phyloP scores from a whole-genome alignment of 2,888 invertebrate genomes.

The Byasa hedistus region DNA sequence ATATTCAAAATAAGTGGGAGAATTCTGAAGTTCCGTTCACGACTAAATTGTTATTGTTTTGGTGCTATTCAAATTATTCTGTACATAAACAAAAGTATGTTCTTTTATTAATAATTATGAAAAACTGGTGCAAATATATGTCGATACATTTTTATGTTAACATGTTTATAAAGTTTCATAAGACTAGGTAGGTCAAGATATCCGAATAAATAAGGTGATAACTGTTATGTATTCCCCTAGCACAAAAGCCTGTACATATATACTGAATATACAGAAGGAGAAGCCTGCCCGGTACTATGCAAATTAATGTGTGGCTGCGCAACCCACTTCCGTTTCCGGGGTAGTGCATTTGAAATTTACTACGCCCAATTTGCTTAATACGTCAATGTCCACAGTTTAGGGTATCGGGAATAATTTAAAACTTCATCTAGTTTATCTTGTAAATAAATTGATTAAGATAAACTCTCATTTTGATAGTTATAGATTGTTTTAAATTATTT shows the following conservation, averaged over 20 bases:
- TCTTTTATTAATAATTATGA: no score
- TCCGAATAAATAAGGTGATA: neutral
- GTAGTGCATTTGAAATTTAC: conserved; percentile 17
- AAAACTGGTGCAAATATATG: no score
- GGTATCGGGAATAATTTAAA: conserved; percentile 1
- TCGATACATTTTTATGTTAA: no score
- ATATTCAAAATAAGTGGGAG: conserved; percentile 1
- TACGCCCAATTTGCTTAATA: conserved; percentile 22
- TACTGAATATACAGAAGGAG: conserved; percentile 1
- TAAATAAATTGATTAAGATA: no score
- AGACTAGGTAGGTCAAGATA: neutral
- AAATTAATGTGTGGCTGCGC: conserved; percentile 25
- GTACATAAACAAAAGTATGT: no score
- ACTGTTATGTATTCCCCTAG: neutral
- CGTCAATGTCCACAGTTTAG: conserved; percentile 8
- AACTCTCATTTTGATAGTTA: neutral
- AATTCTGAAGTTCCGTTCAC: neutral
- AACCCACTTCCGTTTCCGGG: conserved; percentile 17
- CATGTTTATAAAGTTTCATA: neutral
- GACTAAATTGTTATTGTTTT: neutral
- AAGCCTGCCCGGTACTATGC: conserved; percentile 14
- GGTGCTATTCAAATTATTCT: neutral
- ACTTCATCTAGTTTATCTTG: neutral
- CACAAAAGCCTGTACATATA: neutral
- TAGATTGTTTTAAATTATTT: neutral